Conservation (phyloP, 2,888 invertebrate species). For the Candidula unifasciata region DNA sequence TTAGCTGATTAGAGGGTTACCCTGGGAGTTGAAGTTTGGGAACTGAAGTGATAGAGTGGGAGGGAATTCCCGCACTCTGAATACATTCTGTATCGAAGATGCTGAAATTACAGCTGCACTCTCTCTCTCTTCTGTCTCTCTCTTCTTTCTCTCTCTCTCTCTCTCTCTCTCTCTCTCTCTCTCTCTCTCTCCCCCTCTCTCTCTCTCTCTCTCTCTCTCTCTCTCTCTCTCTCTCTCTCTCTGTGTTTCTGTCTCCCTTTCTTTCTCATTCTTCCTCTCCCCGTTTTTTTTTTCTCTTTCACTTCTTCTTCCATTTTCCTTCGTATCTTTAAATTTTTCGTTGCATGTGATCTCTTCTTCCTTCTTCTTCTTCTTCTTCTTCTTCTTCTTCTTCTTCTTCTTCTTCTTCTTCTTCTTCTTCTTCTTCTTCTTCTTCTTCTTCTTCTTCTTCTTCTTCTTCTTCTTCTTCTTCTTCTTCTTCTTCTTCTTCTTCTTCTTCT, state of each 20-base stretch:
- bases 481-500: neutral
- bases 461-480: neutral
- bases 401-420: neutral
- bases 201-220: neutral
- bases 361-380: neutral
- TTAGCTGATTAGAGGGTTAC: too few species aligned
- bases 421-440: neutral
- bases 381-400: neutral
- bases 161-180: neutral
- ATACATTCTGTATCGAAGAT: too few species aligned
- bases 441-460: neutral
- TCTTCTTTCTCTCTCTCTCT: neutral
- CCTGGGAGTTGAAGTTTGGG: too few species aligned
- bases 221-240: neutral
- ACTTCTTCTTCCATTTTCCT: neutral
- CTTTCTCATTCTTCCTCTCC: neutral
- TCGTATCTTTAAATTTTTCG: too few species aligned
- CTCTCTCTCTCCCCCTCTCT: neutral
- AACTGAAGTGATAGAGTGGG: too few species aligned
- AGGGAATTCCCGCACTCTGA: too few species aligned
- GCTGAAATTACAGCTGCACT: too few species aligned
- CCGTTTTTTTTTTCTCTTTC: neutral
- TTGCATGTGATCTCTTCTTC: too few species aligned
- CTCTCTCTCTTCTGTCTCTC: neutral
- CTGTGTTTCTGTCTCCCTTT: neutral